Base-by-base conservation (phyloP, 2,113 vertebrate genomes). In the Lepus europaeus region DNA sequence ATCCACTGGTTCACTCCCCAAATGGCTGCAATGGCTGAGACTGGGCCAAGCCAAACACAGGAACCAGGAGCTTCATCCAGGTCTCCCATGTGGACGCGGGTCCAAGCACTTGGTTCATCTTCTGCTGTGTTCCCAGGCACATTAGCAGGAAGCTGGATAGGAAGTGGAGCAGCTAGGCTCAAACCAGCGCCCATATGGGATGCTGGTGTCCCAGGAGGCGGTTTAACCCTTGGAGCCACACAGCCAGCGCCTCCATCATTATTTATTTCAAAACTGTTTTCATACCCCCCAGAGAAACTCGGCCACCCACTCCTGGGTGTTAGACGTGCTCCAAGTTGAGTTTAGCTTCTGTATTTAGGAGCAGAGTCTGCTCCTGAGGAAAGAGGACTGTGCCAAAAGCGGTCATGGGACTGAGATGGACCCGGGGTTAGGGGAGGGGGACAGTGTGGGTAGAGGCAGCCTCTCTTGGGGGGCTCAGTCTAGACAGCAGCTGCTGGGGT, bases 401-500 rank as follows among this genome's bases (percentile, higher is more conserved):
- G 49, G 59, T 64, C 0, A 0, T 51, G n/a, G 51, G 1, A 0
- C 70, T 5, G 14, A 86, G 36, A 59, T 59, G 56, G 51, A 45
- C 19, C 17, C 49, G 19, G 31, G 61, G 31, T 25, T 11, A 61
- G 78, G 61, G 63, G 70, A 61, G 73, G 61, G 63, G 70, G 22
- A 10, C 45, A 77, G 45, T 17, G 36, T 31, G 10, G 53, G 61
- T 23, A 12, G 69, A 76, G 61, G 70, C 36, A 53, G 70, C 12
- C 36, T 72, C 23, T 77, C 20, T 72, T 45, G 2, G 2, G 5
- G 61, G 19, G 8, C 25, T 93, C 16, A 51, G 56, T 79, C 51
- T 25, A 49, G 5, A 45, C 31, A 89, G 68, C 95, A 92, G 84
- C 85, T 87, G 92, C 78, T 36, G 61, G 86, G 78, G 20, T 86